Conservation (phyloP, 2,797 vertebrate species). For the Bryconaethiops microstoma region DNA sequence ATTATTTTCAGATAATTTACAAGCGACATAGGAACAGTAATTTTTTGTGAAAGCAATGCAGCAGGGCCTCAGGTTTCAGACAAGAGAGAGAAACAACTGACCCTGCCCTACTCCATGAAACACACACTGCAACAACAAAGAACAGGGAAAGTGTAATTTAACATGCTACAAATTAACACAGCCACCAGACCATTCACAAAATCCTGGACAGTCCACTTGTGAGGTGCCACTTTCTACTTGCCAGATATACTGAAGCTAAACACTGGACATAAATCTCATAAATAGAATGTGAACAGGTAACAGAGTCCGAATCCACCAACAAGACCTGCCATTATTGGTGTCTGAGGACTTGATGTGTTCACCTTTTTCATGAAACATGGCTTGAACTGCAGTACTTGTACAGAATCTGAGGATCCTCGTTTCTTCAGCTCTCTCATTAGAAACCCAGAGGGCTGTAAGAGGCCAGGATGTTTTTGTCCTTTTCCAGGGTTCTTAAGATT, state of each 20-base stretch:
- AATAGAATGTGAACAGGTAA: not conserved
- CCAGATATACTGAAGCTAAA: constrained; percentile 27
- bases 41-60: not conserved
- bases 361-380: no score
- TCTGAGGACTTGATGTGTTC: no score
- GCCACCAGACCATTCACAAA: not conserved
- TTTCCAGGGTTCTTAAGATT: no score
- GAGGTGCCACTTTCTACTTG: constrained; percentile 16
- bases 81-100: not conserved
- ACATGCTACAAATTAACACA: not conserved
- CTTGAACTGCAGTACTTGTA: no score
- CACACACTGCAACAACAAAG: constrained; percentile 14
- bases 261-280: not conserved
- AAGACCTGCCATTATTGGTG: no score
- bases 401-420: no score
- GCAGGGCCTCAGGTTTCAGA: constrained; percentile 15
- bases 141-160: not conserved
- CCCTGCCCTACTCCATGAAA: not conserved
- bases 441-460: no score
- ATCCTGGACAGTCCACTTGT: not conserved
- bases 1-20: not conserved
- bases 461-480: no score
- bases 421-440: no score
- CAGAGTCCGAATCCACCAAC: no score
- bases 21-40: not conserved